phyloP scores from a whole-genome alignment of 2,113 vertebrate species.

The Potamarius usumacintae region DNA sequence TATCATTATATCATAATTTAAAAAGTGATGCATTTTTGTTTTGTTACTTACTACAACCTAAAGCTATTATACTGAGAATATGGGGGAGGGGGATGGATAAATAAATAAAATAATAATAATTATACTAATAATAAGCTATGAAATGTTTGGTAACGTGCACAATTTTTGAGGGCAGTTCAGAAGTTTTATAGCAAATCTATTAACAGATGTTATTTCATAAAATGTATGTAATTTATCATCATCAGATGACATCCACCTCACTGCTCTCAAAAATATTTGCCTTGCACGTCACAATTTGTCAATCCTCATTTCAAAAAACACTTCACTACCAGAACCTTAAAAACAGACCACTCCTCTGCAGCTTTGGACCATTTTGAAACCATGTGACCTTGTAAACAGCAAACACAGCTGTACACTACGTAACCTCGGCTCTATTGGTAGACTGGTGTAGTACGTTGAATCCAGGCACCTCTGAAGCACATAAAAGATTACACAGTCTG shows the following conservation, averaged over 20 bases:
- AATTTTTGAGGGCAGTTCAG: background rate
- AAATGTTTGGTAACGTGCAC: background rate
- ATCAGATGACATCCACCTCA: too few species aligned
- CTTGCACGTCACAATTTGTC: background rate
- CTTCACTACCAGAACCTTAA: background rate
- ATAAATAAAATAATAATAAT: background rate
- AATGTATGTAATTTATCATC: background rate
- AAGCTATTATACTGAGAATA: background rate
- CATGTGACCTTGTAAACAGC: background rate
- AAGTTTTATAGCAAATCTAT: background rate
- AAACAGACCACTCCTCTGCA: background rate
- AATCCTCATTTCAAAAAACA: background rate
- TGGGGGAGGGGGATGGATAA: too few species aligned
- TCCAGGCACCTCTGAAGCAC: background rate
- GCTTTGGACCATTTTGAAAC: background rate
- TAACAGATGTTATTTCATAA: background rate
- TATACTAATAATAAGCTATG: background rate
- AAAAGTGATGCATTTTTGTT: background rate
- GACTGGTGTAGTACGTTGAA: background rate
- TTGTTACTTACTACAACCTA: background rate
- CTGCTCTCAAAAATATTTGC: background rate
- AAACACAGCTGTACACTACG: background rate
- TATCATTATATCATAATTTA: background rate
- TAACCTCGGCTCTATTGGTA: background rate
- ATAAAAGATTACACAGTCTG: background rate